Conservation (phyloP, 2,888 invertebrate species). For the Reticulitermes lucifugus region DNA sequence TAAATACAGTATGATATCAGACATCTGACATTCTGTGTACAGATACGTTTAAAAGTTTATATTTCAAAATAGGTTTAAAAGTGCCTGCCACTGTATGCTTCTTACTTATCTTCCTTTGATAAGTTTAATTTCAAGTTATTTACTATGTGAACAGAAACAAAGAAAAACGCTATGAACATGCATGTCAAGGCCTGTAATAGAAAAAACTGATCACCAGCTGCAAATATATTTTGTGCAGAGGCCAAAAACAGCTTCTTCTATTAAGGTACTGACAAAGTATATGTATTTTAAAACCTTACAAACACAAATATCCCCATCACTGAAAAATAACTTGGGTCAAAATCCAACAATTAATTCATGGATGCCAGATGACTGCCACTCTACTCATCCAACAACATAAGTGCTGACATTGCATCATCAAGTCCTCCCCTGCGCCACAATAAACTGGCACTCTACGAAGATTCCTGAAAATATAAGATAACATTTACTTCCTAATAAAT, state of each 20-base stretch:
- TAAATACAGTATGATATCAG: neutral
- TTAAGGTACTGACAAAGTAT: conserved; percentile 6
- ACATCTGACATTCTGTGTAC: neutral
- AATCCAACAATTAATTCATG: neutral
- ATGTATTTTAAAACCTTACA: neutral
- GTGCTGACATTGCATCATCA: conserved; percentile 12
- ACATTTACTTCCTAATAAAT: conserved; percentile 9
- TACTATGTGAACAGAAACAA: neutral
- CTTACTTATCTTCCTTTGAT: neutral
- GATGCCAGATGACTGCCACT: conserved; percentile 13
- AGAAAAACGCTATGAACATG: neutral
- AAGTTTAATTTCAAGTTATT: neutral
- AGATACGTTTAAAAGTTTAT: neutral
- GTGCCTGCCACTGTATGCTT: neutral
- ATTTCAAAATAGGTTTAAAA: too few species aligned
- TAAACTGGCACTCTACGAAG: conserved; percentile 16
- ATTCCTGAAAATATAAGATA: conserved; percentile 27
- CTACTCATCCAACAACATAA: neutral
- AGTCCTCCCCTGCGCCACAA: conserved; percentile 6
- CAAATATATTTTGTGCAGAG: neutral
- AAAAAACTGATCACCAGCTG: neutral
- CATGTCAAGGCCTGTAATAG: neutral
- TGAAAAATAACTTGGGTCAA: neutral
- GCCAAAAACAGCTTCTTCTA: neutral
- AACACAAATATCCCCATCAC: neutral